phyloP scores from a whole-genome alignment of 2,797 vertebrate species.

The Gadopsis marmoratus region DNA sequence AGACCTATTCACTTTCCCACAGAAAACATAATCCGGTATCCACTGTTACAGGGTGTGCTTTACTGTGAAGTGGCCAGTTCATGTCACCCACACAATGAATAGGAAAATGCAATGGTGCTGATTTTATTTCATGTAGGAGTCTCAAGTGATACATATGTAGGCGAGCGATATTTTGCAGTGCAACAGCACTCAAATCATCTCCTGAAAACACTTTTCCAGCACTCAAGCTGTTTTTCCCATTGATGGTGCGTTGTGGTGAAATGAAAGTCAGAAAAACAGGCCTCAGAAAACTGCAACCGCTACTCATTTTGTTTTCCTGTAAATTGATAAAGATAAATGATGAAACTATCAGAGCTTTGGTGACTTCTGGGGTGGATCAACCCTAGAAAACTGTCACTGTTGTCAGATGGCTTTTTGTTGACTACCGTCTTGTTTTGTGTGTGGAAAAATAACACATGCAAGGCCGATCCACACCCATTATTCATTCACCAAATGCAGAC shows the following conservation, averaged over 20 bases:
- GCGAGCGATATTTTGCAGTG: conserved; percentile 21
- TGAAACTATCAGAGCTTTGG: background rate
- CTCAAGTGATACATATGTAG: conserved; percentile 27
- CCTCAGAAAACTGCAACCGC: background rate
- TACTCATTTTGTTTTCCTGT: background rate
- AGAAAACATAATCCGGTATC: conserved; percentile 15
- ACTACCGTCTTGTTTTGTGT: background rate
- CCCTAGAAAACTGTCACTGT: background rate
- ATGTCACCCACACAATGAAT: conserved; percentile 46
- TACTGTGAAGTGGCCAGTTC: conserved; percentile 33
- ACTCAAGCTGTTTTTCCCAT: background rate
- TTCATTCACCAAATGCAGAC: background rate
- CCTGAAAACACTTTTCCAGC: background rate
- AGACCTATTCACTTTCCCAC: conserved; percentile 26
- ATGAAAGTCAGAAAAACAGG: background rate
- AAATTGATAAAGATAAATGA: background rate
- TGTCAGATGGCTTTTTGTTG: background rate
- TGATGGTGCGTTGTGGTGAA: background rate
- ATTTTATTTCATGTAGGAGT: conserved; percentile 56
- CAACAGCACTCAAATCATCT: conserved; percentile 14
- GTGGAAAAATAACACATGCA: background rate
- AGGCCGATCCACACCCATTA: background rate
- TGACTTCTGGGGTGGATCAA: background rate
- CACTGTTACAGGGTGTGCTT: conserved; percentile 23
- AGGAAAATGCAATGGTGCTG: conserved; percentile 28